Percentiles rank a stretch among this genome's conserved stretches.
Evolutionary conservation across 92 coral and sea anemone genomes (phyloP).

Genomic region (Desmophyllum pertusum): DNA sequence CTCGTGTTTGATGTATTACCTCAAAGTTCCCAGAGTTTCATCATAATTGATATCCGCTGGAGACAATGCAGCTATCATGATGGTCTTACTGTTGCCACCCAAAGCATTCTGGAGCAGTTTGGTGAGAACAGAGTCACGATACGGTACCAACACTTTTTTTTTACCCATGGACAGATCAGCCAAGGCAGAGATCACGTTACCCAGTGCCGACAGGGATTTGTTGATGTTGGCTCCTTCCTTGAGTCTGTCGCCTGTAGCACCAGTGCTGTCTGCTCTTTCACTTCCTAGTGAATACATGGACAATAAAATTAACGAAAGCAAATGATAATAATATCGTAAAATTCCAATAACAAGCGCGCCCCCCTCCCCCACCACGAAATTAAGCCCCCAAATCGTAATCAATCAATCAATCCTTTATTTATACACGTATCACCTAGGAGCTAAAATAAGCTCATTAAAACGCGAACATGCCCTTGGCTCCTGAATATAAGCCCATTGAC

Average conservation of each 20-base stretch:
- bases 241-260: slow-evolving; percentile 97
- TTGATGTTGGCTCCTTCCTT: slow-evolving; percentile 99
- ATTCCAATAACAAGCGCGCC: too few species aligned
- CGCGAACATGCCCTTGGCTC: too few species aligned
- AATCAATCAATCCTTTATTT: too few species aligned
- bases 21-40: slow-evolving; percentile 93
- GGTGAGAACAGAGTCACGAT: slow-evolving; percentile 97
- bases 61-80: slow-evolving; percentile 98
- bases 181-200: slow-evolving; percentile 96
- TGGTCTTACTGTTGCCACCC: slow-evolving; percentile 99
- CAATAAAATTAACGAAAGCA: background rate
- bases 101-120: slow-evolving; percentile 96
- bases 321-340: too few species aligned
- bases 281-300: slow-evolving; percentile 69
- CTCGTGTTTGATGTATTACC: slow-evolving; percentile 44
- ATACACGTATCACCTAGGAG: too few species aligned
- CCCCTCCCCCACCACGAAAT: too few species aligned
- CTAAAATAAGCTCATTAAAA: too few species aligned
- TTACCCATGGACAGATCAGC: slow-evolving; percentile 99
- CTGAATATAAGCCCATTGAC: too few species aligned
- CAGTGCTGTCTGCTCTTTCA: slow-evolving; percentile 99
- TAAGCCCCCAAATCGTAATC: too few species aligned
- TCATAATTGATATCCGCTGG: slow-evolving; percentile 99
- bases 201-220: slow-evolving; percentile 95
- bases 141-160: slow-evolving; percentile 97